These are phyloP conservation scores for Enchytraeus crypticus DNA, from an alignment of 2,888 invertebrate genomes.

Conservation along the genomic window DNA sequence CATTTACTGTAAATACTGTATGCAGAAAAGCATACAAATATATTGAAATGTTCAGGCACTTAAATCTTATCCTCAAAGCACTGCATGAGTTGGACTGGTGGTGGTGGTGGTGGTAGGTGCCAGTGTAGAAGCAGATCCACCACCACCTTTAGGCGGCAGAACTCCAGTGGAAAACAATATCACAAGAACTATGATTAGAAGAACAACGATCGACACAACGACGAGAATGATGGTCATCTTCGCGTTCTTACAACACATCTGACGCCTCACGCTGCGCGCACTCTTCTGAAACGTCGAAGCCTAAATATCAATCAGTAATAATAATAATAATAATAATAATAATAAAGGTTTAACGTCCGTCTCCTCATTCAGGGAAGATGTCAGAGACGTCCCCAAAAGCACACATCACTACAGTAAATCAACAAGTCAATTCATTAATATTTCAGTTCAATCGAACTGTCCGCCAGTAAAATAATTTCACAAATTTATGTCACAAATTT, in stretches of 20 bases:
- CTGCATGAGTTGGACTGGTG: no score
- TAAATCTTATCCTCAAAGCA: no score
- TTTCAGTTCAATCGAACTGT: not conserved
- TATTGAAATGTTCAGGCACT: no score
- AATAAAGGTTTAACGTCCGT: no score
- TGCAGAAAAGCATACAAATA: no score
- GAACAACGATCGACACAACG: slow-evolving; percentile 34
- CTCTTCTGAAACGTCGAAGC: slow-evolving; percentile 42
- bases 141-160: slow-evolving; percentile 28
- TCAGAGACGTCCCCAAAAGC: no score
- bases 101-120: slow-evolving; percentile 5
- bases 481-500: not conserved
- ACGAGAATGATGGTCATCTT: slow-evolving; percentile 45
- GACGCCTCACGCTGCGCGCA: slow-evolving; percentile 37
- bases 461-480: no score
- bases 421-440: not conserved
- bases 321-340: no score
- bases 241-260: slow-evolving; percentile 47
- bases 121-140: not conserved
- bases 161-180: slow-evolving; percentile 41
- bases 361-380: no score
- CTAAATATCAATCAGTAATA: slow-evolving; percentile 32
- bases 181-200: slow-evolving; percentile 39
- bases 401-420: not conserved
- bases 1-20: no score